Evolutionary conservation across 2,113 vertebrate species (phyloP), one percentile per base, ranked within the genome.

Genomic region (Tauraco erythrolophus): DNA sequence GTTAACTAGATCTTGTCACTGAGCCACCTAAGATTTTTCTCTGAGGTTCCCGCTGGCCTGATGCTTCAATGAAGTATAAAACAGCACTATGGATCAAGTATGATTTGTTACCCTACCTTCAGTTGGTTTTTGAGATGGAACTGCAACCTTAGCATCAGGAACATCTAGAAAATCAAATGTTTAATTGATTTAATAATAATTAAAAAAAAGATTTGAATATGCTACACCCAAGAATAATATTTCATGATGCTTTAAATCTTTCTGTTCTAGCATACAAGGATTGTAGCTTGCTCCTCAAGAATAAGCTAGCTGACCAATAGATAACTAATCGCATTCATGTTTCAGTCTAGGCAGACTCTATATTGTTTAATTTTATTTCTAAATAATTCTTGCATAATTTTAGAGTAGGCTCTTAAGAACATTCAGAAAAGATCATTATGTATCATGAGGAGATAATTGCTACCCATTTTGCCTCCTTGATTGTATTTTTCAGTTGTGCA

Each of bases 141-240:
- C 98, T 14, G 97, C 98, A 96, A 99, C 97, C 79, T 98, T 98
- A 28, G 98, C 97, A 96, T 99, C 99, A 41, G 98, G 98, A 93
- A 99, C 97, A 96, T 99, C 99, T 99, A 94, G 41, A 97, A 97
- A 97, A 90, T 50, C 27, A 65, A 57, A 74, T 48, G 14, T 91
- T 84, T 74, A 50, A 61, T 10, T 56, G 58, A 58, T 33, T 90
- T 92, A 62, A 39, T 72, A 6, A 41, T 41, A 88, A 51, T 79
- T n/a, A n/a, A 11, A 43, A 35, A 16, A 53, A 5, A 76, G 16
- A 45, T 69, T 30, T 77, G 56, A 80, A 11, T 37, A 33, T 64
- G 10, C 13, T 80, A 23, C 41, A 5, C 10, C 33, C 41, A 76
- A 65, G 25, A 72, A 27, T 2, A 61, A 28, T 14, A 48, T 14